Base-by-base conservation (phyloP, 2,113 vertebrate species). In the Erythrocercus mccallii region DNA sequence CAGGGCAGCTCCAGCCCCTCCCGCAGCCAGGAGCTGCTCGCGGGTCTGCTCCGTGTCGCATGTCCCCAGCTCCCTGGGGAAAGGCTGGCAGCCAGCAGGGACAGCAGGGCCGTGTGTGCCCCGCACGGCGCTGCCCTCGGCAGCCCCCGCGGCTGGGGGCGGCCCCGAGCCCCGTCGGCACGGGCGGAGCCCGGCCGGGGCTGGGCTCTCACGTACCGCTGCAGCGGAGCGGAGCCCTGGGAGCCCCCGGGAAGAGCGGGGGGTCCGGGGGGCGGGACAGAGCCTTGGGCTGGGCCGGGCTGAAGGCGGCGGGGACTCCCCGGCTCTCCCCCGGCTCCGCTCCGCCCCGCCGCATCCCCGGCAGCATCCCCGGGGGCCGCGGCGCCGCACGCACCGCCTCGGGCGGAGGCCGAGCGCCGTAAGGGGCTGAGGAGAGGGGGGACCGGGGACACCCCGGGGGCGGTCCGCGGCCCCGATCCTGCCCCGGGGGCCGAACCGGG, bases 201-300 rank as follows among this genome's bases (percentile, higher is more conserved):
- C 56, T 7, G 83, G 37, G 90, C 80, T 66, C 80, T 74, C 92
- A 51, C 88, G 71, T 74, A 51, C 28, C 44, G 57, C 95, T 91
- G 84, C 93, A 54, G 93, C 38, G n/a, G 37, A 88, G 50, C 40
- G 6, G 74, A 53, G 83, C 82, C 81, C 27, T 2, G 76, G 71
- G n/a, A 82, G 71, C 28, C 76, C 79, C 70, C 47, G 71, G 38
- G 20, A n/a, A 31, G 44, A 80, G 61, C 33, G 23, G 45, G 40
- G 78, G 21, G 15, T 31, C 68, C 12, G 35, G 4, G 68, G 58
- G 88, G 81, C 37, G 71, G 69, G 28, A 23, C 61, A 13, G 61
- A 88, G 27, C 66, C 28, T 24, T 24, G 57, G 30, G 48, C 48
- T 42, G 85, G 65, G 74, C 45, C 5, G 44, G 30, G 64, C 38